These are phyloP conservation scores for Zingel zingel DNA, from an alignment of 2,113 vertebrate genomes.

Conservation along the genomic window DNA sequence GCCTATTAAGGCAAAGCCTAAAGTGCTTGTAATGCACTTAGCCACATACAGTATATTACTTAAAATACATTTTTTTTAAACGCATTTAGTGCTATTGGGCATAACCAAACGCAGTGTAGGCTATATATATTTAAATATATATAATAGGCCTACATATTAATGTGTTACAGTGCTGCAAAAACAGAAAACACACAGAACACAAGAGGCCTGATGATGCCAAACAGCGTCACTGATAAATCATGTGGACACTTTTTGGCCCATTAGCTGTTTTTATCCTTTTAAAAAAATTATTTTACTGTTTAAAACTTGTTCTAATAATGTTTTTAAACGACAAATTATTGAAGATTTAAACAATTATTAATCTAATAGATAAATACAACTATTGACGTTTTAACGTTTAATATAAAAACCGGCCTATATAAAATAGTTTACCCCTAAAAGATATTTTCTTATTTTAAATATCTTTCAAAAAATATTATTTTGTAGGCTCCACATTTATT, in stretches of 20 bases:
- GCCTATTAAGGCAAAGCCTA: background rate
- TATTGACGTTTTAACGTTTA: background rate
- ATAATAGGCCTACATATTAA: background rate
- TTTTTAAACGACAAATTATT: background rate
- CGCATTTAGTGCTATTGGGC: background rate
- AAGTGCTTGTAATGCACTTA: background rate
- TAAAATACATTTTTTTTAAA: background rate
- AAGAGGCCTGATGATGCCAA: conserved; percentile 16
- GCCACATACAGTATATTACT: background rate
- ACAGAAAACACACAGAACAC: background rate
- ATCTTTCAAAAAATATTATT: background rate
- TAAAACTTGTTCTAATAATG: background rate
- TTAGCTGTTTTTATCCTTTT: background rate
- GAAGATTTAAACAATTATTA: background rate
- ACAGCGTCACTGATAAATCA: conserved; percentile 53
- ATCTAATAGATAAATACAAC: background rate
- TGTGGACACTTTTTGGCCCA: conserved; percentile 34
- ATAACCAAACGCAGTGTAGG: background rate
- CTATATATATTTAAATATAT: too few species aligned
- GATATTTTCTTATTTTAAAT: conserved; percentile 6
- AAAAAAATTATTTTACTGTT: background rate
- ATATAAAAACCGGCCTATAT: background rate
- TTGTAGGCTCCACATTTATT: background rate
- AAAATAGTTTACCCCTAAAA: background rate
- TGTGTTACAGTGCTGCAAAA: conserved; percentile 1